Evolutionary conservation across 2,797 vertebrate species (phyloP).

Genomic region (Oreortyx pictus): DNA sequence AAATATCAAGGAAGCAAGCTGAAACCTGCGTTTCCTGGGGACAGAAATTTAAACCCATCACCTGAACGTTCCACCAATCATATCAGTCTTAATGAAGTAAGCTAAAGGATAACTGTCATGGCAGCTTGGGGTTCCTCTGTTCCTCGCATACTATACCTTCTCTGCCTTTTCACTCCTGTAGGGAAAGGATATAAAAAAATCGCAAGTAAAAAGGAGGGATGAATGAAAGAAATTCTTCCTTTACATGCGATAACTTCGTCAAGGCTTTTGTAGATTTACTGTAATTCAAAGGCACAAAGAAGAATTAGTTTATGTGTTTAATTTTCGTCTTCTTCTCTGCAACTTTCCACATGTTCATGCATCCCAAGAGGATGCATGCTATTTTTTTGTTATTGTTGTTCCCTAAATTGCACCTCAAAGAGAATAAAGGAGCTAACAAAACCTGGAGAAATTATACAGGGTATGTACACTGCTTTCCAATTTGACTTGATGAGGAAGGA

Average conservation of each 20-base stretch:
- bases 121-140: fast-evolving
- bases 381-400: background rate
- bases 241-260: background rate
- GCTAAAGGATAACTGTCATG: fast-evolving
- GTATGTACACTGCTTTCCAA: background rate
- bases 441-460: background rate
- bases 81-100: background rate
- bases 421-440: background rate
- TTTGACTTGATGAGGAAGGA: background rate
- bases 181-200: background rate
- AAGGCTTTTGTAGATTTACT: background rate
- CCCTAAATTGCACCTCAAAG: background rate
- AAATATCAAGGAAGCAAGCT: background rate
- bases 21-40: background rate
- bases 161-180: background rate
- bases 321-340: background rate
- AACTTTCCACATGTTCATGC: background rate
- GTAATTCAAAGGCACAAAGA: background rate
- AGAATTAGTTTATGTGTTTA: background rate
- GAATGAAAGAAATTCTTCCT: background rate
- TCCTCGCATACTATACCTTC: background rate
- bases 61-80: background rate
- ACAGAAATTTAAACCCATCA: background rate
- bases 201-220: background rate
- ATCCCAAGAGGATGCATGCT: background rate